Base-by-base conservation (phyloP, 2,113 vertebrate genomes). In the Corythornis cristatus region DNA sequence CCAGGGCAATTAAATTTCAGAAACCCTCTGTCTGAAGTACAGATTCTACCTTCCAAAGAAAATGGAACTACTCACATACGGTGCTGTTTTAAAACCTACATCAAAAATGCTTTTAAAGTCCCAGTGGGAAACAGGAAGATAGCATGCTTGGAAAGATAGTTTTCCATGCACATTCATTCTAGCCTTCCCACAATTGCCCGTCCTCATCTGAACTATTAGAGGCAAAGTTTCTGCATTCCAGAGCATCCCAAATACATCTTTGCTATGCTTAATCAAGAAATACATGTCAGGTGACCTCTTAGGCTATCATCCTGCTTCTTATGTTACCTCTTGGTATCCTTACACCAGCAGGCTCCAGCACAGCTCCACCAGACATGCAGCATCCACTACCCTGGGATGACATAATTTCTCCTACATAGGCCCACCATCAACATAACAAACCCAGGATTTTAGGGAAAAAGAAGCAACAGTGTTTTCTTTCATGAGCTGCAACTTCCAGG, bases 401-500 rank as follows among this genome's bases (percentile, higher is more conserved):
- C n/a, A 73, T 45, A 3, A 22, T 73, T 81, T 62, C 73, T 83
- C 33, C 23, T 23, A 14, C 2, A 1, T 17, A n/a, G 12, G 15
- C 37, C 5, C 31, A 33, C 12, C 12, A 54, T 2, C 45, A 57
- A 2, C 7, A 23, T 8, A 62, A 67, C n/a, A 58, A 50, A 66
- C 4, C 5, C 0, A 1, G 13, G 12, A 11, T 76, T 70, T 45
- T 50, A 50, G 16, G 26, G 42, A 1, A 65, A 65, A 68, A 74
- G 26, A 40, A 26, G 4, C 12, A 8, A 13, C 31, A 56, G 5
- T 9, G 19, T 43, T n/a, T 56, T 6, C 9, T 82, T 51, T 37
- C 1, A 0, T 51, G 18, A 13, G 0, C 1, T 46, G 11, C 12
- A 51, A 20, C 8, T 76, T 35, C 48, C 6, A 76, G 16, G 15